Conservation (phyloP, 2,113 vertebrate genomes). For the Saguinus imperator region DNA sequence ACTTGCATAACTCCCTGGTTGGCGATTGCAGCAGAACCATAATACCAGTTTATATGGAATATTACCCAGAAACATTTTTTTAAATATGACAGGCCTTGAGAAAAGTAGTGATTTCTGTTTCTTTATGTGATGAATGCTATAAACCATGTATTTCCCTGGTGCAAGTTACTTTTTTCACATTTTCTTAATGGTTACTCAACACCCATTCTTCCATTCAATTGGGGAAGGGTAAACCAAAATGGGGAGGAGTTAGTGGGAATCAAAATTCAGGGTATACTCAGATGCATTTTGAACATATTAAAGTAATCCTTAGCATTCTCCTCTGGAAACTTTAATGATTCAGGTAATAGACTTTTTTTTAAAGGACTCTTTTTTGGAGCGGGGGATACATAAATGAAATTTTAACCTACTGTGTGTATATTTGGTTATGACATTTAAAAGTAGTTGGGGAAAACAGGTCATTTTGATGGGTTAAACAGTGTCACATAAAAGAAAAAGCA, state of each 20-base stretch:
- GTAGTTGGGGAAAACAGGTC: background rate
- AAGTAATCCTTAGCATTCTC: conserved; percentile 24
- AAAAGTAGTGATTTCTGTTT: conserved; percentile 53
- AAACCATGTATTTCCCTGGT: conserved; percentile 28
- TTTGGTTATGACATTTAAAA: conserved; percentile 13
- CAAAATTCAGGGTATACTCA: background rate
- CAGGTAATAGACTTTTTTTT: background rate
- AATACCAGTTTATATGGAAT: background rate
- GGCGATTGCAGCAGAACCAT: background rate
- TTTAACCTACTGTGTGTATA: background rate
- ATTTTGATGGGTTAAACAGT: background rate
- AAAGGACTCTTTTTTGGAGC: background rate
- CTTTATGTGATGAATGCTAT: conserved; percentile 33
- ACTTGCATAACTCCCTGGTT: background rate
- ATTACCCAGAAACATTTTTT: background rate
- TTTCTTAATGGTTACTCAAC: conserved; percentile 40
- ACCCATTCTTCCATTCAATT: conserved; percentile 15
- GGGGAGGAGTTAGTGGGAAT: conserved; percentile 49
- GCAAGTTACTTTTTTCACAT: background rate
- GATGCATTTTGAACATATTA: conserved; percentile 54
- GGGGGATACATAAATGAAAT: background rate
- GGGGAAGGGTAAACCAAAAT: conserved; percentile 49
- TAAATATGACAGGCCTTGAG: conserved; percentile 37
- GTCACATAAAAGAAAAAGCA: background rate
- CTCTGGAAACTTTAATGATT: conserved; percentile 49